phyloP scores from a whole-genome alignment of 2,888 invertebrate genomes.

The Pyrrhosoma nymphula region DNA sequence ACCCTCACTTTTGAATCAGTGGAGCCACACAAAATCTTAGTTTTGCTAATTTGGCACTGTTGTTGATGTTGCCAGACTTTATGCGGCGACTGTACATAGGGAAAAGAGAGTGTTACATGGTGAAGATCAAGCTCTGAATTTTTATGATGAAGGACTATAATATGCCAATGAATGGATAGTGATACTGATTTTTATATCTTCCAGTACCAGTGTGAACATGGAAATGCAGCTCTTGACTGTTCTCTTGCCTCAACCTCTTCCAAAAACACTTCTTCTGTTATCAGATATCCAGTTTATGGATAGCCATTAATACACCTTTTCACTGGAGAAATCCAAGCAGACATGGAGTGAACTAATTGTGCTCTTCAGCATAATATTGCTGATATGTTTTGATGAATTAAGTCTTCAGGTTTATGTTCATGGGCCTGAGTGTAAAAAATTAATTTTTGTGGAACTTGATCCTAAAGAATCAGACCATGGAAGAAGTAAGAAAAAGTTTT shows the following conservation, averaged over 20 bases:
- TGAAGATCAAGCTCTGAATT: no score
- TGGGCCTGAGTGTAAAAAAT: background rate
- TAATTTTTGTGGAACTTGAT: background rate
- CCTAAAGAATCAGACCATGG: background rate
- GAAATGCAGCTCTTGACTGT: conserved; percentile 93
- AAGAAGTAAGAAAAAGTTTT: background rate
- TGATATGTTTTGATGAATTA: background rate
- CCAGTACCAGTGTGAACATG: conserved; percentile 92
- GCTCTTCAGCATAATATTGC: background rate
- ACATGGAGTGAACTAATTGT: background rate
- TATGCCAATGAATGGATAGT: background rate
- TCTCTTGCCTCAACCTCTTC: conserved; percentile 95
- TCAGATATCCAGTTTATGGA: conserved; percentile 98
- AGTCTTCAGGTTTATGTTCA: background rate
- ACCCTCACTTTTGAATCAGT: no score
- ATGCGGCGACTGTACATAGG: no score
- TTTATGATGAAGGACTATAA: no score
- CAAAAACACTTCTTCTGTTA: conserved; percentile 90
- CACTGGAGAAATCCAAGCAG: background rate
- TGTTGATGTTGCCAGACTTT: no score
- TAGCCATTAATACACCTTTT: conserved; percentile 82
- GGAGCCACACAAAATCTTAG: no score
- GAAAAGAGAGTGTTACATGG: no score
- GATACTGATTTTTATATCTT: conserved; percentile 74
- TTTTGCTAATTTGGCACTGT: no score